Evolutionary conservation across 2,888 invertebrate genomes (phyloP), one percentile per base, ranked within the genome.

Genomic region (Graphium colonna): DNA sequence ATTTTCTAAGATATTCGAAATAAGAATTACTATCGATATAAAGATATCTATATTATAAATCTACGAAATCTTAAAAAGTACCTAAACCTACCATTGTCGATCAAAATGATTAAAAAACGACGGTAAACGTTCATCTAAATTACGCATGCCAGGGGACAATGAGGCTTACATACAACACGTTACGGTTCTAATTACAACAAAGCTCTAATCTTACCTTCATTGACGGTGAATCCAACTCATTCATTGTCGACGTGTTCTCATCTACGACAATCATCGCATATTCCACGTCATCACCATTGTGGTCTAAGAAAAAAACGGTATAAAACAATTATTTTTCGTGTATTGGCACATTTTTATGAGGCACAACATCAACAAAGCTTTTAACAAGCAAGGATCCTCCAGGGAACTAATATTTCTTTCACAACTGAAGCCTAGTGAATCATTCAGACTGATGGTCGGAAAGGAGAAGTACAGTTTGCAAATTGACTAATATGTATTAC

Each of bases 201-300:
- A 12, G 7, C 12, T 3, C 18, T 53, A 50, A 57, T 62, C 71
- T 77, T 82, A 96, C 96, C 95, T 96, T 96, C 63, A 96, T 95
- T 8, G 96, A 96, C 4, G 96, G 95, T 13, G 95, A 93, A 71
- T 96, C 95, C 75, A 95, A 92, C 70, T 96, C 96, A 46, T 94
- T 94, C 63, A 96, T 87, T 10, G 95, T 94, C 0, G 96, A 95
- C 89, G 96, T 96, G 75, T 94, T 95, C 76, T 96, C 96, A 74
- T 96, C 96, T 69, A 96, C 95, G 59, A 96, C 95, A 74, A 96
- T 96, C 67, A 96, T 96, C 73, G 96, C 96, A 77, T 96, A 96
- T 73, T 96, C 96, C 56, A 94, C 94, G 73, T 96, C 96, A 75
- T 95, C 95, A 53, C 93, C 93, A 55, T 90, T 90, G 76, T 90